A percentile compares a stretch with the other conserved stretches of the same genome.
phyloP scores from a whole-genome alignment of 2,888 invertebrate genomes.

The Parnassius mnemosyne region DNA sequence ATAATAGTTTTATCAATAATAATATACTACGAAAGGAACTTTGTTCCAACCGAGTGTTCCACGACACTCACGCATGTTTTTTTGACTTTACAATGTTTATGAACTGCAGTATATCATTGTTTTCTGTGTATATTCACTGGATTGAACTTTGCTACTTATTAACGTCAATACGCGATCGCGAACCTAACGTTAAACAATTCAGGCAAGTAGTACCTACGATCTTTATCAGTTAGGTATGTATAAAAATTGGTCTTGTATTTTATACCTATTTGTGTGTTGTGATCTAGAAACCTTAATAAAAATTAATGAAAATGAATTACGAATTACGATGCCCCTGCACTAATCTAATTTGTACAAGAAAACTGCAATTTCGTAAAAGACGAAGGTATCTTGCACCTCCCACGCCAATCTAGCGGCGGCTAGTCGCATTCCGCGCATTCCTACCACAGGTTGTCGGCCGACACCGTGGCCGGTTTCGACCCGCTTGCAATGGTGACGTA shows the following conservation, averaged over 20 bases:
- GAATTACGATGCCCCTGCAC: constrained; percentile 1
- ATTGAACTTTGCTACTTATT: background rate
- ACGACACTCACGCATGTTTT: too few species aligned
- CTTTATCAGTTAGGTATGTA: too few species aligned
- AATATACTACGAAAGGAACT: too few species aligned
- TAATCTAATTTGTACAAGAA: constrained; percentile 26
- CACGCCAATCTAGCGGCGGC: constrained; percentile 64
- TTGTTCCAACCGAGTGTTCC: too few species aligned
- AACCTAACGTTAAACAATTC: background rate
- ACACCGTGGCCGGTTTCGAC: constrained; percentile 62
- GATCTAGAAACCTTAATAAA: background rate
- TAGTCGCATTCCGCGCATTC: constrained; percentile 73
- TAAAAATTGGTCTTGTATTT: too few species aligned
- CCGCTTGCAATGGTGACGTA: constrained; percentile 66
- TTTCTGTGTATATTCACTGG: constrained; percentile 3
- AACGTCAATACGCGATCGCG: background rate
- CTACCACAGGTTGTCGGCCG: constrained; percentile 73
- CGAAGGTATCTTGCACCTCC: constrained; percentile 61
- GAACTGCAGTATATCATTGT: too few species aligned
- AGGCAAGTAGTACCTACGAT: too few species aligned
- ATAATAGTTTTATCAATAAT: too few species aligned
- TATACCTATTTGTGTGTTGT: background rate
- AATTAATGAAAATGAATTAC: constrained; percentile 7
- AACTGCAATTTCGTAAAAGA: constrained; percentile 52
- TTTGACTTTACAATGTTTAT: too few species aligned